A percentile compares a stretch with the other conserved stretches of the same genome.
phyloP scores from a whole-genome alignment of 1,140 invertebrate genomes.

The Tetraneura akinire region DNA sequence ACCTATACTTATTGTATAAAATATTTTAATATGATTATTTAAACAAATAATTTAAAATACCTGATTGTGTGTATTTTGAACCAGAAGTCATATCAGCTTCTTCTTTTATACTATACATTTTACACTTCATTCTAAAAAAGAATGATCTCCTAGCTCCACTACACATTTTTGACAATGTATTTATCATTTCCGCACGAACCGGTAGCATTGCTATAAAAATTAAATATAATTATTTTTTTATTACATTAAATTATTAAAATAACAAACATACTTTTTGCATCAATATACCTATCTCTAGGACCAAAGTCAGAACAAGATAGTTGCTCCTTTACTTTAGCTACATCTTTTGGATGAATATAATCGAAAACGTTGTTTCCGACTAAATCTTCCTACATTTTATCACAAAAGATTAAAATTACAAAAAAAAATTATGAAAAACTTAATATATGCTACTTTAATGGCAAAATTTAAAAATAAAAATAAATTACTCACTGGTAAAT shows the following conservation, averaged over 20 bases:
- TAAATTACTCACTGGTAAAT: conserved; percentile 70
- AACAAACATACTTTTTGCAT: conserved; percentile 80
- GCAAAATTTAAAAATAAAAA: background rate
- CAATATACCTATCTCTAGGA: conserved; percentile 84
- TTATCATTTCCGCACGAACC: conserved; percentile 81
- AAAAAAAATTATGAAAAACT: background rate
- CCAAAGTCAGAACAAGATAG: conserved; percentile 86
- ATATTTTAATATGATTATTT: too few relatives aligned
- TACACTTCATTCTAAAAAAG: conserved; percentile 90
- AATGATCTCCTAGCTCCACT: conserved; percentile 88
- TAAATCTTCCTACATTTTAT: conserved; percentile 71
- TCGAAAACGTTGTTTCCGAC: conserved; percentile 93
- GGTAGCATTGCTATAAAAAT: conserved; percentile 78
- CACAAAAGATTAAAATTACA: background rate
- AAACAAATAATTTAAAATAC: conserved; percentile 4
- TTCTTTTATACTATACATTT: conserved; percentile 69
- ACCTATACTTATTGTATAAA: too few relatives aligned
- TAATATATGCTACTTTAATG: too few relatives aligned
- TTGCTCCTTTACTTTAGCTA: conserved; percentile 93
- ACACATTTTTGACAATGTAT: conserved; percentile 74
- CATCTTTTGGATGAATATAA: conserved; percentile 91
- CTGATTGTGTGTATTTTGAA: conserved; percentile 38
- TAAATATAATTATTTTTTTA: background rate
- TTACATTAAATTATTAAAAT: background rate
- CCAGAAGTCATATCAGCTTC: conserved; percentile 69